Evolutionary conservation across 2,797 vertebrate genomes (phyloP).

Genomic region (Iguana delicatissima): DNA sequence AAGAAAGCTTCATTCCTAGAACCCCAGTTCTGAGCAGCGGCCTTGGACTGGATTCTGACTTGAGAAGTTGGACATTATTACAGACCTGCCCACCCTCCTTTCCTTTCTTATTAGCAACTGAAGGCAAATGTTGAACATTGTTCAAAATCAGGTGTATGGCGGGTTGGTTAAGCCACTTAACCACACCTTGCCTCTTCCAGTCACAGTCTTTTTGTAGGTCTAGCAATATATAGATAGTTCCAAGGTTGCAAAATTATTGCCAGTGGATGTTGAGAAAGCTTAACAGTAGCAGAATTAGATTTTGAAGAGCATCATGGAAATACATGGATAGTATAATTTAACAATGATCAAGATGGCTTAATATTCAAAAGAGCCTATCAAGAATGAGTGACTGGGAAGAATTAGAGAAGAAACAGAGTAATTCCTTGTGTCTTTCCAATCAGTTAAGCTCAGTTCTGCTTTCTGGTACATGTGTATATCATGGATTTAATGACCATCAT

Average conservation of each 20-base stretch:
- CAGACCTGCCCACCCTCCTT: background rate
- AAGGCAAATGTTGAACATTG: background rate
- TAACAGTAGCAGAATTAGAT: background rate
- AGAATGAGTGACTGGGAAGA: background rate
- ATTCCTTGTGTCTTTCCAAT: background rate
- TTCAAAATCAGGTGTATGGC: background rate
- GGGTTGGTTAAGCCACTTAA: background rate
- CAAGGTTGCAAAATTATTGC: background rate
- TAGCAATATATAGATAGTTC: background rate
- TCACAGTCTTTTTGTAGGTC: background rate
- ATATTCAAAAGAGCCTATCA: background rate
- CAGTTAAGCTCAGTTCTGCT: background rate
- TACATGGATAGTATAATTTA: background rate
- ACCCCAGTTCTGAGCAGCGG: too few species aligned
- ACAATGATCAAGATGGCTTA: background rate
- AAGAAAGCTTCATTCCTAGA: background rate
- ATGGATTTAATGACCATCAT: background rate
- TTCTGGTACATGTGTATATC: background rate
- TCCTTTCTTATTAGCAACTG: background rate
- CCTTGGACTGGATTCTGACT: background rate
- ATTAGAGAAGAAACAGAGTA: background rate
- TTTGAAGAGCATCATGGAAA: background rate
- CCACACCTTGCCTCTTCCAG: background rate
- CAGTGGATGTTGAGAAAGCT: background rate
- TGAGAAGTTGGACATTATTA: background rate